Conservation (phyloP, 2,888 invertebrate genomes). For the Augochlorella aurata region DNA sequence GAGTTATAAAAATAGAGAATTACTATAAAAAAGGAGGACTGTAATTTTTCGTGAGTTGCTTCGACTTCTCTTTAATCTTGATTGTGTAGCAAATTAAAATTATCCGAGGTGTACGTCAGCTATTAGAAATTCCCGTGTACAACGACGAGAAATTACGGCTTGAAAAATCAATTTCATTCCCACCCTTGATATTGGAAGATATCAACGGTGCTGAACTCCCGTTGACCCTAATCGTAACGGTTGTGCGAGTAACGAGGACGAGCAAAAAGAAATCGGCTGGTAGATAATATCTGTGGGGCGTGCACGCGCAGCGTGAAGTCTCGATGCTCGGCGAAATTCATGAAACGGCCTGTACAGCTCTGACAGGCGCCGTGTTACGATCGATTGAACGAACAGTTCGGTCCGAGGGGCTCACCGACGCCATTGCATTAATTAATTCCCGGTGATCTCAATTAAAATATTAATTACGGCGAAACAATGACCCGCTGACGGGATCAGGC, state of each 20-base stretch:
- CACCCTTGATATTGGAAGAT: not conserved
- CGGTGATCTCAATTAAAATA: conserved; percentile 80
- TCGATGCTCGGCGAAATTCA: conserved; percentile 76
- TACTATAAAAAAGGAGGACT: no score
- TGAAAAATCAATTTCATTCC: no score
- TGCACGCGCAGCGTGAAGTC: conserved; percentile 52
- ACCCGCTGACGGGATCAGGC: conserved; percentile 64
- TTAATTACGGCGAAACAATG: conserved; percentile 79
- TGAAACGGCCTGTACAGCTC: conserved; percentile 81
- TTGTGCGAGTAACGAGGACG: conserved; percentile 21
- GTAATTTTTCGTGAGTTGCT: no score
- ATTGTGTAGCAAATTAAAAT: no score
- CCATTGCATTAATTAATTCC: conserved; percentile 79
- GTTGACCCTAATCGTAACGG: conserved; percentile 46
- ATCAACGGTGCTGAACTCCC: not conserved
- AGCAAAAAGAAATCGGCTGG: conserved; percentile 33
- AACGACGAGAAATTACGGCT: no score
- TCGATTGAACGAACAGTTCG: conserved; percentile 70
- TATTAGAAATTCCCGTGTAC: no score
- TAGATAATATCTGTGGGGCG: conserved; percentile 47
- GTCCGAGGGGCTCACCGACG: conserved; percentile 68
- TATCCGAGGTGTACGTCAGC: no score
- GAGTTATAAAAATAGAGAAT: no score
- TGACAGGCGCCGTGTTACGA: conserved; percentile 68
- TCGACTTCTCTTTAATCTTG: not conserved